These are phyloP conservation scores for Eolophus roseicapilla DNA, from an alignment of 2,113 vertebrate genomes.

Conservation along the genomic window DNA sequence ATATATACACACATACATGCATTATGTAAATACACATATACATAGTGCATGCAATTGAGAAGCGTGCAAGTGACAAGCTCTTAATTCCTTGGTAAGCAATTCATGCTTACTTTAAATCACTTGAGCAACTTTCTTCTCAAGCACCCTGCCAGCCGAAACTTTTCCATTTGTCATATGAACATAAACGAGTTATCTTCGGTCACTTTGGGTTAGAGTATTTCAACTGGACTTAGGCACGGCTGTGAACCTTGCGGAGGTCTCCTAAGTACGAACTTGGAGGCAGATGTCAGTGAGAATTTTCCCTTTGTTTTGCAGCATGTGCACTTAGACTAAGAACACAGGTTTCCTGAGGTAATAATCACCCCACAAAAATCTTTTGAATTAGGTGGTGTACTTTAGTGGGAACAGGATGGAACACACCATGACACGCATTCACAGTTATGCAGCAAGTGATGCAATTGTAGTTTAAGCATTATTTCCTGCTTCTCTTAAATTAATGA, in stretches of 20 bases:
- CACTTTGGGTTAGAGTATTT: not conserved
- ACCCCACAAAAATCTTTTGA: not conserved
- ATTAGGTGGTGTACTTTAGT: not conserved
- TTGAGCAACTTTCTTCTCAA: not conserved
- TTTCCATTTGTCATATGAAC: not conserved
- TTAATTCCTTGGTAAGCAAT: not conserved
- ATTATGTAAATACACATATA: not conserved
- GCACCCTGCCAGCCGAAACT: not conserved
- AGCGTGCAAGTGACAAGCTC: not conserved
- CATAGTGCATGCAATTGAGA: not conserved
- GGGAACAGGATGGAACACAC: not conserved
- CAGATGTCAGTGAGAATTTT: not conserved
- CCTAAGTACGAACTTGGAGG: not conserved
- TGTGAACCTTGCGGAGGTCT: not conserved
- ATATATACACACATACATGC: not conserved
- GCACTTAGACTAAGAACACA: not conserved
- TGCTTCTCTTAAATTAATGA: not conserved
- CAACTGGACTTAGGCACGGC: not conserved
- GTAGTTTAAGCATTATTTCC: not conserved
- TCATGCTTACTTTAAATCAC: not conserved
- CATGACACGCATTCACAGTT: rapidly evolving
- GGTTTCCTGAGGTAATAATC: not conserved
- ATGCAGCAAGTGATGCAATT: not conserved
- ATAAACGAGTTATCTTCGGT: not conserved
- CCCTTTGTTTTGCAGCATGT: not conserved